Conservation (phyloP, 2,797 vertebrate species). For the Tolypeutes matacus region DNA sequence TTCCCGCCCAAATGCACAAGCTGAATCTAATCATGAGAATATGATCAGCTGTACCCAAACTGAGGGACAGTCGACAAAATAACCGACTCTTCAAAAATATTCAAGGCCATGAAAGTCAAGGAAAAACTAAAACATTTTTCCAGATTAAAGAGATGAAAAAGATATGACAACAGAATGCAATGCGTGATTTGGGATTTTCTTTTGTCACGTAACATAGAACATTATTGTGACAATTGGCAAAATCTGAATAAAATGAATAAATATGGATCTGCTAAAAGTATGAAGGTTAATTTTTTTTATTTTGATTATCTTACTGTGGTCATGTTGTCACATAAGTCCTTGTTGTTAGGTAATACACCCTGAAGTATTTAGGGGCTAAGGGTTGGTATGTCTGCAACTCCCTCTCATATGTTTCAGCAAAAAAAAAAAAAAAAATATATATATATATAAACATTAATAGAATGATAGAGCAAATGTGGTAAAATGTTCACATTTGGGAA, state of each 20-base stretch:
- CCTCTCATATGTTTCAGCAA: neutral
- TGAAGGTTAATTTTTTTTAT: neutral
- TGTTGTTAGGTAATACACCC: neutral
- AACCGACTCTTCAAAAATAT: slow-evolving; percentile 27
- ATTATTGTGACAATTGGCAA: neutral
- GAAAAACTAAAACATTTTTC: neutral
- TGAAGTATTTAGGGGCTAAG: neutral
- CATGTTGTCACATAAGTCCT: neutral
- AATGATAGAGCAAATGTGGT: neutral
- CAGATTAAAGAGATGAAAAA: neutral
- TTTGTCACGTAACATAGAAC: neutral
- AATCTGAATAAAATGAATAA: neutral
- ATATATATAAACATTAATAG: too few relatives aligned
- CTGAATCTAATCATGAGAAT: slow-evolving; percentile 1
- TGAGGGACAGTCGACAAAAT: slow-evolving; percentile 42
- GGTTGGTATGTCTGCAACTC: neutral
- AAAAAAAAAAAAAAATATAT: too few relatives aligned
- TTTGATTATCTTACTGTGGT: neutral
- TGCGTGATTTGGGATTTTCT: neutral
- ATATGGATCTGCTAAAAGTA: neutral
- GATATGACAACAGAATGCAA: fast-evolving
- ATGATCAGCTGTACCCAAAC: slow-evolving; percentile 11
- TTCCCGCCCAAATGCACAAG: neutral
- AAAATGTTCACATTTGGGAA: slow-evolving; percentile 21
- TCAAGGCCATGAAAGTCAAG: slow-evolving; percentile 11